phyloP scores from a whole-genome alignment of 2,797 vertebrate species.

The Leucoraja ocellata region DNA sequence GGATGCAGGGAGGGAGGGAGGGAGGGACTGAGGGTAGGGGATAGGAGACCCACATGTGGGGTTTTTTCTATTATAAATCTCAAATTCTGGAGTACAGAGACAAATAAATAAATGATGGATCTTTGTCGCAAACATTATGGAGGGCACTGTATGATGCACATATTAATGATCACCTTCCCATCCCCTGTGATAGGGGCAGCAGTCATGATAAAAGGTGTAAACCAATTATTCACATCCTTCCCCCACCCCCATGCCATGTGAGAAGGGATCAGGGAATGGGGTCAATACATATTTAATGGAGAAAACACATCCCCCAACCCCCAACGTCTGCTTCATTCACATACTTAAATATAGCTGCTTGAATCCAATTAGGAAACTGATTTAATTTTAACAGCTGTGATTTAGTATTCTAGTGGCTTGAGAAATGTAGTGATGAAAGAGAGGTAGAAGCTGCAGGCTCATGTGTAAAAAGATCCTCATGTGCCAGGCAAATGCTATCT shows the following conservation, averaged over 20 bases:
- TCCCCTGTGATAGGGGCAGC: background rate
- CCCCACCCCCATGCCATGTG: no score
- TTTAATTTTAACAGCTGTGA: background rate
- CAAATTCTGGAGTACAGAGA: no score
- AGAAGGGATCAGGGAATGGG: no score
- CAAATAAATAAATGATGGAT: no score
- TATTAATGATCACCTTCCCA: background rate
- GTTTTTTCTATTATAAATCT: no score
- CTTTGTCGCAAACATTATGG: no score
- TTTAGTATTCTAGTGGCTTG: background rate
- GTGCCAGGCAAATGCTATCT: no score
- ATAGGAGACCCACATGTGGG: no score
- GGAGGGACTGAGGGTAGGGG: no score
- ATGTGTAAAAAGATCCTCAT: background rate
- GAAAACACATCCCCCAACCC: background rate
- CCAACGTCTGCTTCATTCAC: background rate
- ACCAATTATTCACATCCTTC: no score
- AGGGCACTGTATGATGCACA: background rate
- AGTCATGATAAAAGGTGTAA: background rate
- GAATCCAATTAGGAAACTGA: background rate
- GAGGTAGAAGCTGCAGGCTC: background rate
- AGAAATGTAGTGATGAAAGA: background rate
- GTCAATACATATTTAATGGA: no score
- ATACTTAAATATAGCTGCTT: background rate
- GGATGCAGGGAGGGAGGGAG: no score